Evolutionary conservation across 2,113 vertebrate genomes (phyloP), one percentile per base, ranked within the genome.

Genomic region (Bostrychus sinensis): DNA sequence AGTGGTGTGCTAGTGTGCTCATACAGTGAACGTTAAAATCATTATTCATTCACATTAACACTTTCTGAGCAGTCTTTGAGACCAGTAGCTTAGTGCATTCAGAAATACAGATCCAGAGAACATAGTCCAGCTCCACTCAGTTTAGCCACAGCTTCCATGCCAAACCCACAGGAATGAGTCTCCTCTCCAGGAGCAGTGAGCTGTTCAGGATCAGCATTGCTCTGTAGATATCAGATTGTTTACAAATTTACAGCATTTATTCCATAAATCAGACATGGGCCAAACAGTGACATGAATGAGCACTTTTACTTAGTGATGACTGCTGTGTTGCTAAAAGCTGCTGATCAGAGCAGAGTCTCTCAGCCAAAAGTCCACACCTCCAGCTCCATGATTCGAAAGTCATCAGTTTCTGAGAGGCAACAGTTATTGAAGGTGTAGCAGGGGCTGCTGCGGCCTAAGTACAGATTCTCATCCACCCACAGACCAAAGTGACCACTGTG

Each of bases 371-470:
- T 92, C 93, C 93, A 94, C 62, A 91, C 91, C 69, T 94, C 93
- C 34, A 94, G 66, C 77, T 93, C 92, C 83, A 92, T 88, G 50
- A 94, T 70, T 5, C 81, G 77, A 81, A 94, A 94, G 78, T 94
- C 93, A 3, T 85, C 90, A 0, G 82, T 91, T 79, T 90, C 88
- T 0, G 92, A 88, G 42, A 94, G 88, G 75, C 89, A 89, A 48
- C 90, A 88, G 83, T 94, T 94, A 62, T 92, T 92, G 66, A 94
- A 94, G 4, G 93, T 94, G 71, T 81, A 86, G 72, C 93, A 94
- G 46, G 91, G 91, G 62, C 87, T 91, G 88, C 92, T 93, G 73
- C 86, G 83, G 45, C 92, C 93, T 50, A 88, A 67, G 42, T 91
- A 92, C 68, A 94, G 72, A 41, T 88, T 89, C 80, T 92, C 92